A percentile compares a stretch with the other conserved stretches of the same genome.
These are phyloP conservation scores for Protonemura montana DNA, from an alignment of 2,888 invertebrate species.

Conservation along the genomic window DNA sequence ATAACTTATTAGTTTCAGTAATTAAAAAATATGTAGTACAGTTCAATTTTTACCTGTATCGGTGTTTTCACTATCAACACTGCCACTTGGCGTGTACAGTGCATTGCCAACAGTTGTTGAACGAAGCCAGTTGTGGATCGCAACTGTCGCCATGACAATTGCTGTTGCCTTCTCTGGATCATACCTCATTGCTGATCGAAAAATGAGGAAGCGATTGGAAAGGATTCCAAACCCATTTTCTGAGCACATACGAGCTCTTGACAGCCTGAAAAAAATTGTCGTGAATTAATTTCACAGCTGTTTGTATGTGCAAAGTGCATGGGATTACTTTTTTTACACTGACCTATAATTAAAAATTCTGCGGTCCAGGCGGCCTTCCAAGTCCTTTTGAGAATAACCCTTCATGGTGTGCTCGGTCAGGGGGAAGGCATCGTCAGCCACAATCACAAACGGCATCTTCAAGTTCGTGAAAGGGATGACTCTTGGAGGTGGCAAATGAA, in stretches of 20 bases:
- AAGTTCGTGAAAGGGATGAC: conserved; percentile 16
- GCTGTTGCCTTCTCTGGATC: conserved; percentile 35
- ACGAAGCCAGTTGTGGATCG: conserved; percentile 34
- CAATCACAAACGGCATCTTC: conserved; percentile 36
- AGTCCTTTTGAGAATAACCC: conserved; percentile 23
- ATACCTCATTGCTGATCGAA: conserved; percentile 28
- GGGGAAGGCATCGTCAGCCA: conserved; percentile 43
- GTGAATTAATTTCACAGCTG: too few relatives aligned
- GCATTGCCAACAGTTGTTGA: conserved; percentile 29
- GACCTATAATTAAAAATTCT: conserved; percentile 45
- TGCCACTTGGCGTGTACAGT: conserved; percentile 19
- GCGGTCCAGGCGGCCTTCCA: conserved; percentile 19
- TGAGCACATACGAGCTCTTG: conserved; percentile 29
- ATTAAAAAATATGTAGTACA: too few relatives aligned
- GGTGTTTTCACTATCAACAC: conserved; percentile 26
- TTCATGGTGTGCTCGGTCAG: conserved; percentile 39
- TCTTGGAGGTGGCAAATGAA: neutral
- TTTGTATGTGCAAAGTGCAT: neutral
- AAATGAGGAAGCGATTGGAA: conserved; percentile 27
- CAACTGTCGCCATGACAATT: neutral
- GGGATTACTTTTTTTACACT: neutral
- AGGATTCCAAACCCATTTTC: conserved; percentile 39
- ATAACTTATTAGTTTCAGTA: too few relatives aligned
- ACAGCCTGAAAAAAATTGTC: too few relatives aligned
- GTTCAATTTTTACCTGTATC: neutral